phyloP scores from a whole-genome alignment of 2,888 invertebrate genomes.

The Eugnorisma glareosa region DNA sequence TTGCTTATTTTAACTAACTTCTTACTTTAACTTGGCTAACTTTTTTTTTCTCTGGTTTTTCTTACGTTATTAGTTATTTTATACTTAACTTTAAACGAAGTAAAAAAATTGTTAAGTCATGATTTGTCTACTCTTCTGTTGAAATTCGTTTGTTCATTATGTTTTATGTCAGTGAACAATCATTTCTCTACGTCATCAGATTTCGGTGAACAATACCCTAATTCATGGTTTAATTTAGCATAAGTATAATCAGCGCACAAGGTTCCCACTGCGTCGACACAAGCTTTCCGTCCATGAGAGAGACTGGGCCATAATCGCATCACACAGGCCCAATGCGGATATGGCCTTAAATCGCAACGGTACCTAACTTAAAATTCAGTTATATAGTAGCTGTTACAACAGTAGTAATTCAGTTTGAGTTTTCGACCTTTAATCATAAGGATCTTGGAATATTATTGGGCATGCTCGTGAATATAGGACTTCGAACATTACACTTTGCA shows the following conservation, averaged over 20 bases:
- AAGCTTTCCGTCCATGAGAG: neutral
- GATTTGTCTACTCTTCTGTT: conserved; percentile 1
- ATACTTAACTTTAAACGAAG: conserved; percentile 16
- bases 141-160: conserved; percentile 2
- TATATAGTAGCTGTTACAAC: neutral
- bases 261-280: neutral
- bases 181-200: neutral
- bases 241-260: neutral
- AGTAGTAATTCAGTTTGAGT: neutral
- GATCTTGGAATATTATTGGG: neutral
- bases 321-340: neutral
- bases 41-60: neutral
- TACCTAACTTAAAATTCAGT: neutral
- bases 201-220: neutral
- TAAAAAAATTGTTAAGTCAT: neutral
- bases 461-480: neutral
- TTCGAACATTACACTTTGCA: neutral
- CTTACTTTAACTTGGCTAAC: conserved; percentile 16
- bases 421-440: neutral
- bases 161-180: conserved; percentile 1
- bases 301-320: neutral
- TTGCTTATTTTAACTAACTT: conserved; percentile 44
- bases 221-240: neutral
- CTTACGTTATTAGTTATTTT: conserved; percentile 5
- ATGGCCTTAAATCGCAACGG: neutral